Base-by-base conservation (phyloP, 2,888 invertebrate species). In the Caenorhabditis sp. region DNA sequence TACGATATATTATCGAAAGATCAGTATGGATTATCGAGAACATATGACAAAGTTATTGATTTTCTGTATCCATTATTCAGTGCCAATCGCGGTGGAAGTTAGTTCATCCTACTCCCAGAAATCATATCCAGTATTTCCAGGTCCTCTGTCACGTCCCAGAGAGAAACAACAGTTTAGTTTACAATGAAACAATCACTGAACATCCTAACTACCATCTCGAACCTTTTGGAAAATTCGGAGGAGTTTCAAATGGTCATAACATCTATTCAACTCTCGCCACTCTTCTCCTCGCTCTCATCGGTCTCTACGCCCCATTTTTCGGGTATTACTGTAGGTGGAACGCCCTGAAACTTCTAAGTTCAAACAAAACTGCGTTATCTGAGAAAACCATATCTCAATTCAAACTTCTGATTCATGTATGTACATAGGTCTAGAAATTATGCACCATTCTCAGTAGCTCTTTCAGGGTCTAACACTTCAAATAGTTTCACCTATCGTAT, bases 391-490 rank as follows among this genome's bases (percentile, higher is more conserved):
- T 60, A 1, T 2, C 23, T 14, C 63, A 63, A 57, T 65, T 70
- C n/a, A 21, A 53, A 27, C 49, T 64, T n/a, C 21, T 70, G n/a
- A 43, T 70, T 43, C 63, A 70, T 63, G 70, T 70, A 21, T 36
- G 70, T 52, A 31, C n/a, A n/a, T n/a, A n/a, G n/a, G n/a, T n/a
- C n/a, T n/a, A n/a, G n/a, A n/a, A n/a, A n/a, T n/a, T n/a, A n/a
- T n/a, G n/a, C n/a, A n/a, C n/a, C n/a, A n/a, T n/a, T n/a, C n/a
- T n/a, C n/a, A n/a, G 10, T 26, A 17, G n/a, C n/a, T n/a, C n/a
- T n/a, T 26, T 56, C 64, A 69, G 69, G 70, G 70, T 36, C 62
- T 70, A 1, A 62, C 53, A 38, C 65, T 70, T 49, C 70, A 70
- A 66, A 38, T 70, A 0, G 49, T 70, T 14, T 26, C 62, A 0